Conservation (phyloP, 1,140 invertebrate species). For the Solen grandis region DNA sequence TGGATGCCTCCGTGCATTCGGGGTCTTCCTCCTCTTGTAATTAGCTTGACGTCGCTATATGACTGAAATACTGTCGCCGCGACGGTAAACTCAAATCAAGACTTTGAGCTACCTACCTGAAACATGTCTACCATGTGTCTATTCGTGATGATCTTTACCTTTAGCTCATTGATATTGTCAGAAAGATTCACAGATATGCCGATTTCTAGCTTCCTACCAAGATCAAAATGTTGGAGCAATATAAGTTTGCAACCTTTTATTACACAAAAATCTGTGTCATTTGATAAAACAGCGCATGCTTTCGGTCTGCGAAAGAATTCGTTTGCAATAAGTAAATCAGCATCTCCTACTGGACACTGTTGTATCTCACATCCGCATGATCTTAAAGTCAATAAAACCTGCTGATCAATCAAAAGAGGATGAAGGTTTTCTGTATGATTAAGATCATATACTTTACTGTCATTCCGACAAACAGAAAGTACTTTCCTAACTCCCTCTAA, state of each 20-base stretch:
- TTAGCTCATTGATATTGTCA: background rate
- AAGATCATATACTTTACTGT: background rate
- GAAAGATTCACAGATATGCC: background rate
- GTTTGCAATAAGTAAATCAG: background rate
- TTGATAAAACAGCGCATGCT: no score
- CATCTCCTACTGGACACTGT: no score
- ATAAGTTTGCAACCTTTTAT: background rate
- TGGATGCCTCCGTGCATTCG: background rate
- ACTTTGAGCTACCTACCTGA: background rate
- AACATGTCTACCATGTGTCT: background rate
- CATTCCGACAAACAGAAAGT: background rate
- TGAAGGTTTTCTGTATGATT: background rate
- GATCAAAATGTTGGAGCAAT: background rate
- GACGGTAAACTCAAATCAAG: no score
- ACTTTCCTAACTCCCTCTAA: background rate
- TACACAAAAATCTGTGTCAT: no score
- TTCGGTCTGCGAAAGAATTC: background rate
- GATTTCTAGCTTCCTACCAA: background rate
- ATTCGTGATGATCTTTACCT: background rate
- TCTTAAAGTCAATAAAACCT: background rate
- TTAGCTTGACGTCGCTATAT: background rate
- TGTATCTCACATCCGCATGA: no score
- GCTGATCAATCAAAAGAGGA: background rate
- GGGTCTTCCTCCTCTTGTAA: background rate
- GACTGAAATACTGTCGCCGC: no score